A percentile compares a stretch with the other conserved stretches of the same genome.
Evolutionary conservation across 2,113 vertebrate genomes (phyloP).

Genomic region (Chrysemys picta): DNA sequence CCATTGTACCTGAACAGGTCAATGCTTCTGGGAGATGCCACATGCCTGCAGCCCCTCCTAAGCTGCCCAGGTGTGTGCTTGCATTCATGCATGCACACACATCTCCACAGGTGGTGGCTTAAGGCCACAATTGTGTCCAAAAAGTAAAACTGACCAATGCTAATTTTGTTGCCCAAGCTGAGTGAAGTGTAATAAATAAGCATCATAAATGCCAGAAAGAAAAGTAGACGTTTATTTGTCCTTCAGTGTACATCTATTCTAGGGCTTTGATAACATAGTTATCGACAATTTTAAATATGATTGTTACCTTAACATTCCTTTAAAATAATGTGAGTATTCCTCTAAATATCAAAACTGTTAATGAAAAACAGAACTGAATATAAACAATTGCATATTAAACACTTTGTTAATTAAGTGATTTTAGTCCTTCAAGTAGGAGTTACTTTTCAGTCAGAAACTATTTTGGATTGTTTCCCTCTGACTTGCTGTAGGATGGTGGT

Average conservation of each 20-base stretch:
- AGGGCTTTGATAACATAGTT: background rate
- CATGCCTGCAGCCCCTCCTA: background rate
- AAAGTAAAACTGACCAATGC: background rate
- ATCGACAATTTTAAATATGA: background rate
- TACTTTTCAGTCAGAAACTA: background rate
- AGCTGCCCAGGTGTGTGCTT: background rate
- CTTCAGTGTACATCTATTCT: background rate
- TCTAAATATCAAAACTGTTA: background rate
- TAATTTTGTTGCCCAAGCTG: background rate
- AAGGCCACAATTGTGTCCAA: background rate
- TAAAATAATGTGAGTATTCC: background rate
- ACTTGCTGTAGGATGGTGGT: background rate
- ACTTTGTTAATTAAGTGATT: background rate
- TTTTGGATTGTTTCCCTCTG: background rate
- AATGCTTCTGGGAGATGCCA: background rate
- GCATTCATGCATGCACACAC: background rate
- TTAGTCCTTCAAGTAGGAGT: background rate
- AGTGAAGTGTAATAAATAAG: background rate
- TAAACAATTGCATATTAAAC: background rate
- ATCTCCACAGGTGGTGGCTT: background rate
- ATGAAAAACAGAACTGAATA: background rate
- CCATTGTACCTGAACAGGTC: background rate
- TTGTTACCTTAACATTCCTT: background rate
- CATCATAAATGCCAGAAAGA: background rate
- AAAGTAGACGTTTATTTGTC: background rate